Conservation (phyloP, 2,797 vertebrate genomes). For the Bovichtus diacanthus region DNA sequence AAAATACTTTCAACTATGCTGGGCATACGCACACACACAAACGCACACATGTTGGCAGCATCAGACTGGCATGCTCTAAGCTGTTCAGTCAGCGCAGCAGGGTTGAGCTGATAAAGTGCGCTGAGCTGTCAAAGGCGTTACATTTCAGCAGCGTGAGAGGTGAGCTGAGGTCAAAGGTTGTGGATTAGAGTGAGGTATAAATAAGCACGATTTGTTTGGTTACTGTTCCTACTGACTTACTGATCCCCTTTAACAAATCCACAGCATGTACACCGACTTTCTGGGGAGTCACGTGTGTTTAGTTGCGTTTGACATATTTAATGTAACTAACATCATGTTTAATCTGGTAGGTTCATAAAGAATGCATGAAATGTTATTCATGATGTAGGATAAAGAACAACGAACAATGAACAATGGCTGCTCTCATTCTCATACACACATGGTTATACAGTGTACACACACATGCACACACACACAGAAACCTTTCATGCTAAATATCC, state of each 20-base stretch:
- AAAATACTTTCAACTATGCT: slow-evolving; percentile 2
- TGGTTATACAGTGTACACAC: background rate
- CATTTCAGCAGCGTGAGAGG: slow-evolving; percentile 51
- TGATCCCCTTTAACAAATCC: slow-evolving; percentile 77
- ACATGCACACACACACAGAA: background rate
- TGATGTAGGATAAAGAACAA: background rate
- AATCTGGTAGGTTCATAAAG: background rate
- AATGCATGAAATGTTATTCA: background rate
- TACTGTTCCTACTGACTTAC: slow-evolving; percentile 72
- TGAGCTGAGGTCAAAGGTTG: slow-evolving; percentile 54
- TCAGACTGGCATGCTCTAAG: slow-evolving; percentile 27
- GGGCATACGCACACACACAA: background rate
- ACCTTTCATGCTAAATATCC: background rate
- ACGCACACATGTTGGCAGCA: background rate
- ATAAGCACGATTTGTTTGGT: slow-evolving; percentile 74
- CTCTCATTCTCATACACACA: slow-evolving; percentile 35
- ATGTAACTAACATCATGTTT: background rate
- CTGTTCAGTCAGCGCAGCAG: slow-evolving; percentile 40
- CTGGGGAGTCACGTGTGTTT: slow-evolving; percentile 47
- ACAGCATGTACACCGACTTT: slow-evolving; percentile 39
- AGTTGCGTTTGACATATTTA: slow-evolving; percentile 13
- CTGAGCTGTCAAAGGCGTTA: slow-evolving; percentile 60
- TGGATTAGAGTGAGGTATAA: slow-evolving; percentile 77
- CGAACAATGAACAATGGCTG: slow-evolving; percentile 21
- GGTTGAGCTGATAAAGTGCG: slow-evolving; percentile 49